Base-by-base conservation (phyloP, 2,113 vertebrate genomes). In the Pseudorasbora parva region DNA sequence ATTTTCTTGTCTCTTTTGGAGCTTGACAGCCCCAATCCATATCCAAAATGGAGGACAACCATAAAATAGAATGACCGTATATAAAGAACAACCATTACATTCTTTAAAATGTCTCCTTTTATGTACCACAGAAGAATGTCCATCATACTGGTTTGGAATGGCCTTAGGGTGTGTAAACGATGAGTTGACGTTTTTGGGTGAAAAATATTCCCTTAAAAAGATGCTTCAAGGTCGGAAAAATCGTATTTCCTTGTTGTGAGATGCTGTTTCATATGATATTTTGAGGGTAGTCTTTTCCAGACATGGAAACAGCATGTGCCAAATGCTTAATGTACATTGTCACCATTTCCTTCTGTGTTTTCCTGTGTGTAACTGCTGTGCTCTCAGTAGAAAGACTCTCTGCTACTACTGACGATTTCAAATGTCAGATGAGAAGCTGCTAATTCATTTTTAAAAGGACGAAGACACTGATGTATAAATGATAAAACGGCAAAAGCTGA, bases 371-470 rank as follows among this genome's bases (percentile, higher is more conserved):
- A 82, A 73, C 75, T 45, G 66, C 64, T 49, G 27, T 2, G 51
- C 66, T 33, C 23, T 21, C 74, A 71, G 77, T 62, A 57, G 84
- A 57, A 49, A 15, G 69, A 43, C 71, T 78, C 86, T 84, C 75
- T 41, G 11, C 57, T 84, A 85, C 78, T 80, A 89, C 89, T 2
- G 47, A 88, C 84, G 21, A 77, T 88, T 89, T 91, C 85, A 93
- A 94, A 94, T 93, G 93, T 93, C 92, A 94, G 86, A 89, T 62
- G 78, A 82, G 84, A 86, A 89, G 90, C 90, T 89, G 92, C 91
- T 94, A 94, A 94, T 94, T 93, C 90, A 89, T 71, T 54, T 54
- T 8, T 81, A 78, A 73, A 37, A 68, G 21, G 71, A 72, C 82
- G 89, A 89, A 71, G 88, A 87, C 91, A 62, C 25, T 69, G 25